Conservation (phyloP, 2,797 vertebrate genomes). For the Melanotaenia maccullochi region DNA sequence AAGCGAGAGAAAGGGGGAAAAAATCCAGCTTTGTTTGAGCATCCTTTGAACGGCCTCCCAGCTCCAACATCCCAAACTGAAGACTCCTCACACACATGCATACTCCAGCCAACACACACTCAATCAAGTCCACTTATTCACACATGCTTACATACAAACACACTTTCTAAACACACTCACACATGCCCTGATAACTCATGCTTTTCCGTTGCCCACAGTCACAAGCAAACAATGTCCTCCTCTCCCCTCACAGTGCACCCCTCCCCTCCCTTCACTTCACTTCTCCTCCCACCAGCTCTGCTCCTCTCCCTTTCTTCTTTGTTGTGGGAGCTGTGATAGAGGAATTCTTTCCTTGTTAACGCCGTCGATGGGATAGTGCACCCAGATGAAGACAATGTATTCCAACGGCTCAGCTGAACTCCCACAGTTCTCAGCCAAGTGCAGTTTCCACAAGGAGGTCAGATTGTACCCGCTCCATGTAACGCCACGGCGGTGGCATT, state of each 20-base stretch:
- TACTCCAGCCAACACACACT: conserved; percentile 48
- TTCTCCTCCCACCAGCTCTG: conserved; percentile 82
- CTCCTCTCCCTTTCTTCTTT: conserved; percentile 82
- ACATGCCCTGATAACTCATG: conserved; percentile 83
- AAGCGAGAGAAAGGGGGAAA: conserved; percentile 55
- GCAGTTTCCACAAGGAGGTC: conserved; percentile 68
- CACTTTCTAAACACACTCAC: conserved; percentile 77
- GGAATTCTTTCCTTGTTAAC: conserved; percentile 83
- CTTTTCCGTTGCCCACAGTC: conserved; percentile 86
- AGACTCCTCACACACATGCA: conserved; percentile 56
- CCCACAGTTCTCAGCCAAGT: conserved; percentile 72
- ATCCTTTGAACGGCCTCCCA: conserved; percentile 80
- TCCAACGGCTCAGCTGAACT: conserved; percentile 75
- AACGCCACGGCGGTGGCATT: conserved; percentile 40
- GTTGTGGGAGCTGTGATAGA: conserved; percentile 82
- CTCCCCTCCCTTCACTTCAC: conserved; percentile 77
- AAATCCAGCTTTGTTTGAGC: conserved; percentile 82
- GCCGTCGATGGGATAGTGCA: conserved; percentile 73
- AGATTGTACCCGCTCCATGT: conserved; percentile 46
- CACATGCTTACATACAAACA: conserved; percentile 76
- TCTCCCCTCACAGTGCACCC: conserved; percentile 74
- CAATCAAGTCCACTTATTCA: conserved; percentile 72
- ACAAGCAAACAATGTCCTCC: conserved; percentile 87
- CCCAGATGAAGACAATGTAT: conserved; percentile 77
- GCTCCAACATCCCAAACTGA: conserved; percentile 72